Base-by-base conservation (phyloP, 2,113 vertebrate species). In the Lepidothrix coronata region DNA sequence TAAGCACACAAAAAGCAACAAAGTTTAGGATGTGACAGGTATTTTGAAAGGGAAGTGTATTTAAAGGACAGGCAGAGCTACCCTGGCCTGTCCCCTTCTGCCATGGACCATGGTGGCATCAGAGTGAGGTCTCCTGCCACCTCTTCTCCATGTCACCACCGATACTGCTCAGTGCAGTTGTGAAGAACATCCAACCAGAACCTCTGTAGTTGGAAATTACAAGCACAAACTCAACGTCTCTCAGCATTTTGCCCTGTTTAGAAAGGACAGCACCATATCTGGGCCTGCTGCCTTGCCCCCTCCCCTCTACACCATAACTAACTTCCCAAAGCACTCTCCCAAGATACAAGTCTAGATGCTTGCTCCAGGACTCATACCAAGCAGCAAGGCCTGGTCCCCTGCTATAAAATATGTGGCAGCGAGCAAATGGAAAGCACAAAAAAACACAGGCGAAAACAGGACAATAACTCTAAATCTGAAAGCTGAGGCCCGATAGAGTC, bases 401-500 rank as follows among this genome's bases (percentile, higher is more conserved):
- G 85, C 74, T 59, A 91, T 95, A 96, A 95, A 96, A 95, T 91
- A 93, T 68, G 78, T 89, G 93, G 89, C 95, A 96, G 95, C 16
- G 22, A 96, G 95, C 95, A 96, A 97, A 96, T 66, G 92, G 97
- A 92, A 96, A 96, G 96, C 94, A 75, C 78, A 93, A 93, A 93
- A 90, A 96, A 95, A 94, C 86, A 95, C 76, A 87, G 88, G 96
- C 43, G 31, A 97, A 97, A 97, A 97, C 97, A 97, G 95, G 95
- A 97, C 97, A 96, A 94, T 97, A 97, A 97, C 91, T 98, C 97
- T 97, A 33, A 71, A 91, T 93, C 90, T 97, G 97, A 98, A 97
- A 97, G 97, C 97, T 84, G 93, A 97, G 97, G 91, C 92, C 95
- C 6, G 89, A 97, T 91, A 95, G 86, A 98, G 96, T 98, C 97